phyloP scores from a whole-genome alignment of 2,888 invertebrate genomes.

The Heliconius erato region DNA sequence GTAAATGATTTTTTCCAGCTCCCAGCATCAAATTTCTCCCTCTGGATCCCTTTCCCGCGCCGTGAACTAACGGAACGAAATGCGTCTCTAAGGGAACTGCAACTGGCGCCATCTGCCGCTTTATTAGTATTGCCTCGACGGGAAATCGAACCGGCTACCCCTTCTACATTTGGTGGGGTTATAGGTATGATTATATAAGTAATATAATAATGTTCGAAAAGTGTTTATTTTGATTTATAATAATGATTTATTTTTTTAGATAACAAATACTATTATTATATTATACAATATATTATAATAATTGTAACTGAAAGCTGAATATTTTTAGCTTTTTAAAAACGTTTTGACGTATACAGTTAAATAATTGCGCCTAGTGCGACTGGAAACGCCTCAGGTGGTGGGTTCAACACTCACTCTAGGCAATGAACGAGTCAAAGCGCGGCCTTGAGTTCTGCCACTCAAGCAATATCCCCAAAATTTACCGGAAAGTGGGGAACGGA shows the following conservation, averaged over 20 bases:
- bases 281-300: no score
- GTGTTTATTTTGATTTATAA: no score
- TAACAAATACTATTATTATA: no score
- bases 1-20: neutral
- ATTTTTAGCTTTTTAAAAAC: no score
- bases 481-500: neutral
- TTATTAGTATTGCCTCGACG: conserved; percentile 89
- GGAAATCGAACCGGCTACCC: conserved; percentile 61
- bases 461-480: neutral
- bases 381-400: neutral
- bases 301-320: no score
- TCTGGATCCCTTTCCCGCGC: conserved; percentile 92
- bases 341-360: no score
- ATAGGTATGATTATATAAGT: conserved; percentile 52
- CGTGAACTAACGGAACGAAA: conserved; percentile 87
- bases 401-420: neutral
- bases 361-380: no score
- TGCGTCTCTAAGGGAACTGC: conserved; percentile 87
- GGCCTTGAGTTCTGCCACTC: neutral
- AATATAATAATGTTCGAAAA: no score
- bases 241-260: no score
- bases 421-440: neutral
- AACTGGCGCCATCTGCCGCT: conserved; percentile 91
- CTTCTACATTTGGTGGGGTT: conserved; percentile 56
- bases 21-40: conserved; percentile 84